A percentile compares a stretch with the other conserved stretches of the same genome.
These are phyloP conservation scores for Thalpophila matura DNA, from an alignment of 2,888 invertebrate genomes.

Conservation along the genomic window DNA sequence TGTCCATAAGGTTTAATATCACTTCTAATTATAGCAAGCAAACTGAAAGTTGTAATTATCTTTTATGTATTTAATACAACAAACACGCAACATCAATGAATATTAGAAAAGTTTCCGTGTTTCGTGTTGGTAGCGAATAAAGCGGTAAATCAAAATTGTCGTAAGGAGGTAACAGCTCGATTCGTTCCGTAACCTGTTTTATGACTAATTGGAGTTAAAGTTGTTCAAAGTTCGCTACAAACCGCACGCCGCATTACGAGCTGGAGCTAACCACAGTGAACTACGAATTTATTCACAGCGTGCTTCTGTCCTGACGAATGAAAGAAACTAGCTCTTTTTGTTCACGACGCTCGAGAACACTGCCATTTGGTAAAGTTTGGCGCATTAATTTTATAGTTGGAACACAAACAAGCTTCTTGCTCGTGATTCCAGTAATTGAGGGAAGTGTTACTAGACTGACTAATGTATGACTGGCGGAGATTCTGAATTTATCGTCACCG, in stretches of 20 bases:
- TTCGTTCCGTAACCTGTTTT: conserved; percentile 55
- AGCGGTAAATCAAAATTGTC: conserved; percentile 51
- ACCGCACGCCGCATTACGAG: conserved; percentile 60
- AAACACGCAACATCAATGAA: conserved; percentile 46
- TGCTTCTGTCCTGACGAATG: conserved; percentile 41
- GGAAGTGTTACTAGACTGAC: conserved; percentile 36
- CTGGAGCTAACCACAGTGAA: conserved; percentile 58
- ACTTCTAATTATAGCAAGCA: conserved; percentile 14
- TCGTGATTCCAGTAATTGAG: conserved; percentile 47
- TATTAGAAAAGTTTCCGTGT: conserved; percentile 47
- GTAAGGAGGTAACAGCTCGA: conserved; percentile 50
- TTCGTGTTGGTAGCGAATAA: conserved; percentile 38
- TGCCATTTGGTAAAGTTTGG: conserved; percentile 56
- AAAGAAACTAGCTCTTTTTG: conserved; percentile 53
- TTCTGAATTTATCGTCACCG: conserved; percentile 13
- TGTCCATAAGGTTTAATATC: conserved; percentile 34
- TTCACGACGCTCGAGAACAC: conserved; percentile 34
- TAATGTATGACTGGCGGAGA: conserved; percentile 21
- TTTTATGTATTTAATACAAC: conserved; percentile 22
- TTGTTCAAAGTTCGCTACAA: conserved; percentile 62
- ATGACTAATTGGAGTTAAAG: conserved; percentile 64
- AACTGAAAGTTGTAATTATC: conserved; percentile 31
- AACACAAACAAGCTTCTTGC: conserved; percentile 37
- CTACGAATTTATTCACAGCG: conserved; percentile 57
- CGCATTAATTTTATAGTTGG: conserved; percentile 52